phyloP scores from a whole-genome alignment of 2,797 vertebrate species.

The Falco biarmicus region DNA sequence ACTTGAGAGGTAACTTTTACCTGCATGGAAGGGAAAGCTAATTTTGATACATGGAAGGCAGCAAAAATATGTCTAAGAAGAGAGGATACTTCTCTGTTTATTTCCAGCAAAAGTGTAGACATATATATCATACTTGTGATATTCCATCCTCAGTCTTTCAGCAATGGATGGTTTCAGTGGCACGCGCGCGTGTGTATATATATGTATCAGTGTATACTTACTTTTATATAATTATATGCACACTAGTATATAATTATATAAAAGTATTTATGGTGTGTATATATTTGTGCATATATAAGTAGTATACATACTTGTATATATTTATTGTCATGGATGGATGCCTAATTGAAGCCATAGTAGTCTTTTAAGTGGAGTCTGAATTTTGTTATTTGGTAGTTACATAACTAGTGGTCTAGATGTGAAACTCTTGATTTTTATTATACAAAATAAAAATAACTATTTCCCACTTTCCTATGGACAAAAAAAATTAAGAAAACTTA shows the following conservation, averaged over 20 bases:
- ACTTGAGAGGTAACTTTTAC: not conserved
- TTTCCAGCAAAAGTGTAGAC: not conserved
- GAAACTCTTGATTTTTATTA: not conserved
- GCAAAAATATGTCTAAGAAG: not conserved
- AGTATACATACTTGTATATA: not conserved
- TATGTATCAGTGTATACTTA: not conserved
- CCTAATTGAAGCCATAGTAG: not conserved
- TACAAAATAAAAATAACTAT: not conserved
- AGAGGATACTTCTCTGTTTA: not conserved
- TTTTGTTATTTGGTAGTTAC: not conserved
- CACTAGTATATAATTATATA: no score
- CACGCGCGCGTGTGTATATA: fast-evolving
- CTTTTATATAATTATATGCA: not conserved
- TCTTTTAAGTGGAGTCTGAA: not conserved
- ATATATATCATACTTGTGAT: not conserved
- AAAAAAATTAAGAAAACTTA: not conserved
- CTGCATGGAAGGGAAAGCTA: not conserved
- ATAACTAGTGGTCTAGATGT: not conserved
- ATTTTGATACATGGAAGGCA: not conserved
- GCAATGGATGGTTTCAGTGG: not conserved
- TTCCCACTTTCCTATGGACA: not conserved
- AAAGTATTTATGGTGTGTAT: not conserved
- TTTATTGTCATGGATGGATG: not conserved
- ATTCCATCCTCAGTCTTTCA: not conserved
- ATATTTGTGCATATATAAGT: not conserved